Evolutionary conservation across 2,797 vertebrate species (phyloP).

Genomic region (Acanthornis magna): DNA sequence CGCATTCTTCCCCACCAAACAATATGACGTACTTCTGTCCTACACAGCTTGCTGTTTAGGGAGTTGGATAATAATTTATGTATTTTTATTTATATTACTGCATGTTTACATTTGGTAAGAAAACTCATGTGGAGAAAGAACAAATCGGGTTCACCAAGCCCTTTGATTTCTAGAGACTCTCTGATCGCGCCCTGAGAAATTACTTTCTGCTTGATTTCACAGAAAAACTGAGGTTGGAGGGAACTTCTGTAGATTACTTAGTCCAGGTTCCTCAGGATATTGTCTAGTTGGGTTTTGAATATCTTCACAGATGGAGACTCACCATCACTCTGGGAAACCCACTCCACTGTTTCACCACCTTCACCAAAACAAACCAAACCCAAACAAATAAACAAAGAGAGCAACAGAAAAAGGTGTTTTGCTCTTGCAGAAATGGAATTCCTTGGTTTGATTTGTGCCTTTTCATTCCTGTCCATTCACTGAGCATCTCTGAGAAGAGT

Average conservation of each 20-base stretch:
- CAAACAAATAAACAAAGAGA: not conserved
- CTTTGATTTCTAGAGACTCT: not conserved
- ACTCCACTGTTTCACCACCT: not conserved
- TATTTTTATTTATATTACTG: not conserved
- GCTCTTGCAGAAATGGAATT: not conserved
- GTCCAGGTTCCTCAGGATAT: not conserved
- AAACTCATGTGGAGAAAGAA: not conserved
- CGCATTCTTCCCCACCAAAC: not conserved
- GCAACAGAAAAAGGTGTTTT: not conserved
- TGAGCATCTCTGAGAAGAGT: not conserved
- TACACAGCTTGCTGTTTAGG: not conserved
- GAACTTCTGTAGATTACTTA: not conserved
- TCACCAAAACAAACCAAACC: not conserved
- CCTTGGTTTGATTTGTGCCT: not conserved
- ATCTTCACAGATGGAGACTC: not conserved
- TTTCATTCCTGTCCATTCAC: not conserved
- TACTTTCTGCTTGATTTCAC: not conserved
- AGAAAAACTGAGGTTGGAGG: not conserved
- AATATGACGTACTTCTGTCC: not conserved
- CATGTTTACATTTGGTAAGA: not conserved
- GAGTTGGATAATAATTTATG: not conserved
- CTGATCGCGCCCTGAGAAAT: not conserved
- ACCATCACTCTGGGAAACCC: not conserved
- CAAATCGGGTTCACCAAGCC: not conserved
- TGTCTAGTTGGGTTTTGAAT: not conserved